Evolutionary conservation across 1,140 invertebrate species (phyloP).

Genomic region (Cotesia chilonis): DNA sequence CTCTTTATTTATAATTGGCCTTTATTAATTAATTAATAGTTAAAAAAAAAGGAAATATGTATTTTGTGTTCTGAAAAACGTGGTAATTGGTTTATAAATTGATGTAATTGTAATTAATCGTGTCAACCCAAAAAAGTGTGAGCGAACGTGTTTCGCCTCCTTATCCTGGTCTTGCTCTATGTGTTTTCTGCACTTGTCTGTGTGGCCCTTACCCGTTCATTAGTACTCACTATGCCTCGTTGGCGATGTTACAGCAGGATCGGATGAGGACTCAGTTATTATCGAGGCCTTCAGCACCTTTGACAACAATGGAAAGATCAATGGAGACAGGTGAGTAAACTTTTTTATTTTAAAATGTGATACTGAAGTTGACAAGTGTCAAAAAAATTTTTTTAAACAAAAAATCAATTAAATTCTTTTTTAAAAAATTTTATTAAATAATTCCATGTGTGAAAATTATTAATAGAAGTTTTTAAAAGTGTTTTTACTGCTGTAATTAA

Average conservation of each 20-base stretch:
- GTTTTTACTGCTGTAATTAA: too few relatives aligned
- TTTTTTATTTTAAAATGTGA: background rate
- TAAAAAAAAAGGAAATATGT: too few relatives aligned
- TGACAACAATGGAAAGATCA: constrained; percentile 89
- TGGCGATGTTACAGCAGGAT: constrained; percentile 61
- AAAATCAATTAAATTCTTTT: too few relatives aligned
- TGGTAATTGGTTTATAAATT: background rate
- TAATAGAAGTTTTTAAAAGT: too few relatives aligned
- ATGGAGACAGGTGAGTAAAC: constrained; percentile 75
- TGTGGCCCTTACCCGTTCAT: constrained; percentile 44
- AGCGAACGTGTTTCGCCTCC: constrained; percentile 41
- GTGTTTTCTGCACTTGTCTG: constrained; percentile 39
- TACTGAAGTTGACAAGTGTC: too few relatives aligned
- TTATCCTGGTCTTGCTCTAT: constrained; percentile 34
- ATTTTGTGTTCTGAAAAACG: background rate
- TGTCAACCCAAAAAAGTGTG: constrained; percentile 20
- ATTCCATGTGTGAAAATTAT: too few relatives aligned
- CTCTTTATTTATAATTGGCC: background rate
- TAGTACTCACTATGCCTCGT: constrained; percentile 44
- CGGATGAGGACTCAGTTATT: constrained; percentile 94
- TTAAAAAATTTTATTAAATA: too few relatives aligned
- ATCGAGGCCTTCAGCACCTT: constrained; percentile 95
- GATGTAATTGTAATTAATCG: constrained; percentile 14
- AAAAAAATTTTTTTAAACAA: too few relatives aligned
- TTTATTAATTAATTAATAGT: too few relatives aligned